Evolutionary conservation across 2,888 invertebrate genomes (phyloP).

Genomic region (Loripinus fragilis): DNA sequence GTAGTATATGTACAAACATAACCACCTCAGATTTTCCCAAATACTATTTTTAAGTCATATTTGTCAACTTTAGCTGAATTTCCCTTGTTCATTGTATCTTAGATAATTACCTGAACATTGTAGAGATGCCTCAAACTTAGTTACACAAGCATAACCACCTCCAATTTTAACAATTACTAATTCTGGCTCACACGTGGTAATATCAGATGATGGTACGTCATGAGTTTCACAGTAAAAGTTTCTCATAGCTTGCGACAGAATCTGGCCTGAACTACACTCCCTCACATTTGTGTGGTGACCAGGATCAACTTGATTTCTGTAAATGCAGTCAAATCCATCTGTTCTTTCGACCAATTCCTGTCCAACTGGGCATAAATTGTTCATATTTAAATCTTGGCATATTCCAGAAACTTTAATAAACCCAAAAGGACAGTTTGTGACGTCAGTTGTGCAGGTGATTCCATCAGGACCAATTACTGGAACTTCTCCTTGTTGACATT

Average conservation of each 20-base stretch:
- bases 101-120: slow-evolving; percentile 38
- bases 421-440: not conserved
- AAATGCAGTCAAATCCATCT: slow-evolving; percentile 39
- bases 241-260: slow-evolving; percentile 38
- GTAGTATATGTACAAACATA: no score
- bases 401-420: not conserved
- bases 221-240: slow-evolving; percentile 45
- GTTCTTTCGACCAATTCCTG: slow-evolving; percentile 32
- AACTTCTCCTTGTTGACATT: not conserved
- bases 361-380: slow-evolving; percentile 45
- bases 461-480: not conserved
- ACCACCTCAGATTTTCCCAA: no score
- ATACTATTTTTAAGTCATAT: no score
- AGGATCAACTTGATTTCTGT: not conserved
- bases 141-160: slow-evolving; percentile 46
- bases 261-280: slow-evolving; percentile 39
- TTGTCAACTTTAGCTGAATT: no score
- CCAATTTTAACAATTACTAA: slow-evolving; percentile 36
- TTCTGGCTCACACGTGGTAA: slow-evolving; percentile 32
- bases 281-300: not conserved
- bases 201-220: slow-evolving; percentile 20
- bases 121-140: slow-evolving; percentile 36
- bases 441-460: not conserved
- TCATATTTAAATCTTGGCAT: slow-evolving; percentile 4
- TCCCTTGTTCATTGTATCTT: no score